Base-by-base conservation (phyloP, 1,140 invertebrate genomes). In the Mycetomoellerius zeteki region DNA sequence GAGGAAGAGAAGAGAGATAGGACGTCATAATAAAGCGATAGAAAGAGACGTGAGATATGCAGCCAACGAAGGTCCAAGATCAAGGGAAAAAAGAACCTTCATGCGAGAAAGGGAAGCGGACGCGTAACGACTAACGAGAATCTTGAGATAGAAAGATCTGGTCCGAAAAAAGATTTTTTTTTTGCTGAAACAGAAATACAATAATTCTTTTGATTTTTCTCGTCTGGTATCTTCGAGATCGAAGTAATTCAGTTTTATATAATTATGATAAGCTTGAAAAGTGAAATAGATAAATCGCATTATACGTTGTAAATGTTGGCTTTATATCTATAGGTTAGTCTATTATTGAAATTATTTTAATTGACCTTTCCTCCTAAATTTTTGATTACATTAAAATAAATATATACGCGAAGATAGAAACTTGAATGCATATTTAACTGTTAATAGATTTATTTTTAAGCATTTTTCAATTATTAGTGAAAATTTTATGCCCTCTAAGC, bases 1-100 rank as follows among this genome's bases (percentile, higher is more conserved):
- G 47, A 37, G 37, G 30, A 84, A 75, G 37, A 60, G 30, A 84
- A 75, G 37, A 60, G 69, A 78, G 60, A 78, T 56, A 54, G 27
- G 30, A 52, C 2, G 50, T 52, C 19, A 21, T 54, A 52, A 75
- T 56, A 33, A 54, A 73, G 50, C 24, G 50, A 54, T 33, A 19
- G 24, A 30, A 54, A 52, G 27, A 69, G 37, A 77, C 10, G 10
- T 21, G 60, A 52, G 43, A 80, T 81, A 69, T 24, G 62, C 62
- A 80, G 47, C n/a, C 12, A 52, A 67, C n/a, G 62, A 67, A 67
- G 77, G 67, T 69, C 64, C 30, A 33, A 60, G 33, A 58, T 19
- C 54, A 47, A 47, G 54, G 24, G 52, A 10, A 5, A 21, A 10
- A n/a, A 24, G 21, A 24, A 54, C 24, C 58, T 65, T n/a, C 43